Evolutionary conservation across 2,888 invertebrate genomes (phyloP).

Genomic region (Perdita meconis): DNA sequence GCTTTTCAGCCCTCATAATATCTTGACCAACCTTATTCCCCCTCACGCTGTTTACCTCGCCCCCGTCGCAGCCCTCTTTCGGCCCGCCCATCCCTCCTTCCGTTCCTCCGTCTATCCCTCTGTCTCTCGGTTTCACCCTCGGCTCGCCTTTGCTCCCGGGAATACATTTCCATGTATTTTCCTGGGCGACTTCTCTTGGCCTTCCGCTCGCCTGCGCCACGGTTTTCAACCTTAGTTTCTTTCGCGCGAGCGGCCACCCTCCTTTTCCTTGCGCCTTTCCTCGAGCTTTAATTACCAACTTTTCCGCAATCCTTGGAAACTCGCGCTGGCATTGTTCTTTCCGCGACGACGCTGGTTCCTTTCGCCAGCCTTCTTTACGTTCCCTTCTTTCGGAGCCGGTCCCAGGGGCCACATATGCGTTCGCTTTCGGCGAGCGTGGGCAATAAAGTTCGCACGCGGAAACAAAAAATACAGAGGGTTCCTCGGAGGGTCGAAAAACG

Average conservation of each 20-base stretch:
- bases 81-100: not conserved
- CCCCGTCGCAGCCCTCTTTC: not conserved
- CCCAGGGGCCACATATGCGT: slow-evolving; percentile 11
- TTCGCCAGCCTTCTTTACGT: slow-evolving; percentile 27
- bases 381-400: slow-evolving; percentile 30
- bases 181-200: slow-evolving; percentile 72
- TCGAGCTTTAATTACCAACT: slow-evolving; percentile 81
- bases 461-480: slow-evolving; percentile 31
- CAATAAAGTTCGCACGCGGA: slow-evolving; percentile 35
- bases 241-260: slow-evolving; percentile 24
- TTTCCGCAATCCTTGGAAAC: slow-evolving; percentile 78
- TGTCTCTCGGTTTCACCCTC: slow-evolving; percentile 61
- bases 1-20: slow-evolving; percentile 84
- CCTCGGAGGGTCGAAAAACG: slow-evolving; percentile 22
- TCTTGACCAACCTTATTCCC: slow-evolving; percentile 75
- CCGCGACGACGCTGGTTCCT: slow-evolving; percentile 60
- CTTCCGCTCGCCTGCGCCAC: slow-evolving; percentile 50
- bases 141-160: slow-evolving; percentile 70
- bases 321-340: slow-evolving; percentile 73
- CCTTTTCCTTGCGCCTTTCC: slow-evolving; percentile 48
- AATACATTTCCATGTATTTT: slow-evolving; percentile 84
- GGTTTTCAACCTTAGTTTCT: slow-evolving; percentile 53
- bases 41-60: not conserved
- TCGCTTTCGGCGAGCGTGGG: slow-evolving; percentile 18
- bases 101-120: slow-evolving; percentile 1